Base-by-base conservation (phyloP, 2,888 invertebrate genomes). In the Hydropsyche betteni region DNA sequence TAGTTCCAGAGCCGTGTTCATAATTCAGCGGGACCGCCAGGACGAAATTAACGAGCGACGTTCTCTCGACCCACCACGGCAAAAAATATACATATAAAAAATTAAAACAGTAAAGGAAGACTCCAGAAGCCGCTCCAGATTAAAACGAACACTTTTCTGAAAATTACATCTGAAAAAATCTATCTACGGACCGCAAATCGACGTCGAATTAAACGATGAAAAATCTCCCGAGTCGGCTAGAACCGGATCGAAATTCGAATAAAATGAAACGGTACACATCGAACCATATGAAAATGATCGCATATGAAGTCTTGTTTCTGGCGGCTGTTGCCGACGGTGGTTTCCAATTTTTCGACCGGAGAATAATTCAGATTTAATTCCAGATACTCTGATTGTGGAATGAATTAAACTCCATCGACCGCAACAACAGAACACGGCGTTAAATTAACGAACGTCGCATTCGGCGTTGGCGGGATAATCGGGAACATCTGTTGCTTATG, bases 21-120 rank as follows among this genome's bases (percentile, higher is more conserved):
- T 77, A 75, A 74, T 75, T 77, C 73, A 75, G 58, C 69, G 69
- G 64, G 53, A 34, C 74, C 73, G 68, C 68, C 34, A 74, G 24
- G 74, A 75, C 69, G 69, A 75, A 77, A 77, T 77, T 77, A 77
- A 77, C 75, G 77, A 77, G 73, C 70, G 52, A 36, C 52, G 52
- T 44, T 44, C 44, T 44, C 44, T 44, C 44, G 44, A 44, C 44
- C 44, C 44, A 10, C 44, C 6, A 4, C 44, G 6, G 10, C 44
- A 44, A 44, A 44, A 44, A 44, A 44, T 44, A 44, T 44, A 44
- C 44, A 44, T 44, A 44, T 44, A 44, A 44, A 44, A 44, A 55
- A 55, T n/a, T n/a, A 55, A 55, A 55, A 55, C 55, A 12, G 55
- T 2, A 55, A 55, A 55, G 16, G 55, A 55, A 55, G 64, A 64